phyloP scores from a whole-genome alignment of 2,797 vertebrate species.

The Alca torda region DNA sequence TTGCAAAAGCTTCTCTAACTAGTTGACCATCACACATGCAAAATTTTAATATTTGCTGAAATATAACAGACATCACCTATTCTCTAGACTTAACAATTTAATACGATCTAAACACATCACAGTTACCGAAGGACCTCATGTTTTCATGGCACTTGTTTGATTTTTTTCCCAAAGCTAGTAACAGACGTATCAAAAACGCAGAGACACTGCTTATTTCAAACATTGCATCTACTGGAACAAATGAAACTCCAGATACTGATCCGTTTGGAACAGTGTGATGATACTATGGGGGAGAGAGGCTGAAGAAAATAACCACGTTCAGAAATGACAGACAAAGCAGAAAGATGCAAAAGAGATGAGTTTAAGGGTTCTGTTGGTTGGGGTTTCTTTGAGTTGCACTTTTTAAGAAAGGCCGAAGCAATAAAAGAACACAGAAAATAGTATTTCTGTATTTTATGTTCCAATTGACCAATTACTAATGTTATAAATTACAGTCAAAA shows the following conservation, averaged over 20 bases:
- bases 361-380: neutral
- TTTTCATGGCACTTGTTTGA: neutral
- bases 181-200: neutral
- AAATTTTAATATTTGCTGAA: neutral
- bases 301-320: neutral
- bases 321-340: neutral
- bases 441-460: neutral
- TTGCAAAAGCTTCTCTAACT: neutral
- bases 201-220: neutral
- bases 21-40: neutral
- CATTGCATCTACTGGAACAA: neutral
- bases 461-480: neutral
- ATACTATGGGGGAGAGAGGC: neutral
- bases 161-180: neutral
- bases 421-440: neutral
- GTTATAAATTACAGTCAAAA: neutral
- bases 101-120: rapidly evolving
- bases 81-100: neutral
- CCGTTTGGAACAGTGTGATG: neutral
- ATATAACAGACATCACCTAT: neutral
- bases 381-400: neutral
- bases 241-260: neutral
- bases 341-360: neutral
- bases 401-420: neutral
- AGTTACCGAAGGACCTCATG: neutral